Percentiles rank a stretch among this genome's conserved stretches.
Conservation (phyloP, 2,888 invertebrate species). For the Clostera curtula region DNA sequence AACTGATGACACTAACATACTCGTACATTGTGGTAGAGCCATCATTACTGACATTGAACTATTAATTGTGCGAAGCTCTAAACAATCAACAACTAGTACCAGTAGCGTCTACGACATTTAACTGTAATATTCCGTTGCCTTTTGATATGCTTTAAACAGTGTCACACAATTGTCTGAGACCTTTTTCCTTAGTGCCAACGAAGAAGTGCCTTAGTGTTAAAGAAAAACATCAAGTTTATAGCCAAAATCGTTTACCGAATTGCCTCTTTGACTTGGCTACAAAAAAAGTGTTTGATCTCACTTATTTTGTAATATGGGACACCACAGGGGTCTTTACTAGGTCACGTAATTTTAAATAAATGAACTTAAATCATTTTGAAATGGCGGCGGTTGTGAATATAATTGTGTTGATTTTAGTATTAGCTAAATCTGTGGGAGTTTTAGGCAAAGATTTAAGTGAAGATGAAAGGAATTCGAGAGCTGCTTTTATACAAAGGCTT, state of each 20-base stretch:
- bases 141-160: neutral
- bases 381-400: too few relatives aligned
- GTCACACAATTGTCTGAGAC: neutral
- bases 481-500: constrained; percentile 79
- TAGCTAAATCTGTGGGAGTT: constrained; percentile 25
- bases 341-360: too few relatives aligned
- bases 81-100: constrained; percentile 21
- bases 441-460: constrained; percentile 45
- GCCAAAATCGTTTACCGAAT: too few relatives aligned
- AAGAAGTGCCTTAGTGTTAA: too few relatives aligned
- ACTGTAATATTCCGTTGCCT: neutral
- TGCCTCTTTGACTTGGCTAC: too few relatives aligned
- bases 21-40: constrained; percentile 22
- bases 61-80: constrained; percentile 20
- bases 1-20: constrained; percentile 13
- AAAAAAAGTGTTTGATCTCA: too few relatives aligned
- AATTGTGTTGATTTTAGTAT: constrained; percentile 22
- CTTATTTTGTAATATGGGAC: too few relatives aligned
- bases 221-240: too few relatives aligned
- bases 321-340: too few relatives aligned
- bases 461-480: constrained; percentile 53
- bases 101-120: constrained; percentile 14
- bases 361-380: too few relatives aligned
- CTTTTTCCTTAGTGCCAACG: too few relatives aligned
- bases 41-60: constrained; percentile 44